A percentile compares a stretch with the other conserved stretches of the same genome.
Conservation (phyloP, 2,888 invertebrate genomes). For the Rotaria socialis region DNA sequence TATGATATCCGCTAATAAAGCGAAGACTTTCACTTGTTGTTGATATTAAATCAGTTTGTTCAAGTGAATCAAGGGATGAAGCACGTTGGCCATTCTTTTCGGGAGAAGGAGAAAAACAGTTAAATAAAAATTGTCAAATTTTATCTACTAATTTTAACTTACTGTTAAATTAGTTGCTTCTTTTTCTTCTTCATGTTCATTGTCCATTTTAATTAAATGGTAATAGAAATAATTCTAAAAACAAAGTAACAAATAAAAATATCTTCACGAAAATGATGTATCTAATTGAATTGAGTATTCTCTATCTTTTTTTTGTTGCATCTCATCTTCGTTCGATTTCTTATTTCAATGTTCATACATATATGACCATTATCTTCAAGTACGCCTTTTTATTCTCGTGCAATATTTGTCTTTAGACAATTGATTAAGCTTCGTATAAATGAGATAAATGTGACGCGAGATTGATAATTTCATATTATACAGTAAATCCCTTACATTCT, state of each 20-base stretch:
- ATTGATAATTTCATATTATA: not conserved
- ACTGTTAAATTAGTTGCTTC: not conserved
- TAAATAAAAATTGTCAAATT: too few species aligned
- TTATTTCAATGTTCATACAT: not conserved
- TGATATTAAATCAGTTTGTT: not conserved
- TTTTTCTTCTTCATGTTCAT: not conserved
- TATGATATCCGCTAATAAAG: not conserved
- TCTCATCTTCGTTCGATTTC: not conserved
- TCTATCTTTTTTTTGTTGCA: not conserved
- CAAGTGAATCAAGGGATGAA: not conserved
- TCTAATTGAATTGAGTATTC: too few species aligned
- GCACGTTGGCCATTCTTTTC: not conserved
- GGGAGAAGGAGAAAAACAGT: not conserved
- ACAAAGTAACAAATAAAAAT: too few species aligned
- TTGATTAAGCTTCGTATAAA: not conserved
- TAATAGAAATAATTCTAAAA: constrained; percentile 3
- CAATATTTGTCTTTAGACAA: not conserved
- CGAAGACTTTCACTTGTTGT: not conserved
- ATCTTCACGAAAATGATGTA: too few species aligned
- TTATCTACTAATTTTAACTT: not conserved
- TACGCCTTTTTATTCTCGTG: not conserved
- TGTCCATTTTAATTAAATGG: not conserved
- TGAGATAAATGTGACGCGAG: not conserved
- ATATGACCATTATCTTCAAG: too few species aligned
- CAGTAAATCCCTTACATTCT: not conserved